These are phyloP conservation scores for Elymnias hypermnestra DNA, from an alignment of 1,140 invertebrate genomes.

Conservation along the genomic window DNA sequence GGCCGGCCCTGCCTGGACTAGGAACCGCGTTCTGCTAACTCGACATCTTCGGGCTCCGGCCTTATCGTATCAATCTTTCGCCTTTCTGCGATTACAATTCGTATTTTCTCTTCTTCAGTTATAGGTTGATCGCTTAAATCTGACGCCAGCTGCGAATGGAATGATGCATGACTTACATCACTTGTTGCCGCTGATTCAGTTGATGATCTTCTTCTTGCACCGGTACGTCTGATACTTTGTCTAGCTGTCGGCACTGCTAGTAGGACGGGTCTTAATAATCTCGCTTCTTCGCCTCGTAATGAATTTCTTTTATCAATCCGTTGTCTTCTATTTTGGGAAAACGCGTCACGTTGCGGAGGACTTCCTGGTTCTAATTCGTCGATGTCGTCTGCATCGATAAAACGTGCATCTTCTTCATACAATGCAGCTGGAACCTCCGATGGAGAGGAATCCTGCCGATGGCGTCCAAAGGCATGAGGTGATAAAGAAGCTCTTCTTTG, in stretches of 20 bases:
- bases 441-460: constrained; percentile 61
- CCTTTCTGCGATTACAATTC: constrained; percentile 71
- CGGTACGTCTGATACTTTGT: constrained; percentile 40
- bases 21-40: constrained; percentile 64
- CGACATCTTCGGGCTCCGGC: constrained; percentile 62
- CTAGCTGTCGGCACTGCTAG: constrained; percentile 53
- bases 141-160: constrained; percentile 31
- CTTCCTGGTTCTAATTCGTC: constrained; percentile 61
- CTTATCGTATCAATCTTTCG: constrained; percentile 60
- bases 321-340: constrained; percentile 56
- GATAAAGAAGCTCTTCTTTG: constrained; percentile 59
- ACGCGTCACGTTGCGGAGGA: constrained; percentile 52
- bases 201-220: constrained; percentile 44
- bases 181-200: constrained; percentile 47
- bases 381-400: constrained; percentile 70
- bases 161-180: constrained; percentile 38
- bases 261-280: constrained; percentile 51
- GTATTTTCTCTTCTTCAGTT: constrained; percentile 67
- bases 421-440: constrained; percentile 59
- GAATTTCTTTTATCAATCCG: constrained; percentile 62
- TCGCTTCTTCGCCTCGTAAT: constrained; percentile 55
- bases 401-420: constrained; percentile 71
- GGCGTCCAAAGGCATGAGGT: constrained; percentile 64
- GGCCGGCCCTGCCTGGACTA: constrained; percentile 71
- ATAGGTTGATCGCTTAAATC: constrained; percentile 40